Conservation (phyloP, 2,113 vertebrate genomes). For the Conger conger region DNA sequence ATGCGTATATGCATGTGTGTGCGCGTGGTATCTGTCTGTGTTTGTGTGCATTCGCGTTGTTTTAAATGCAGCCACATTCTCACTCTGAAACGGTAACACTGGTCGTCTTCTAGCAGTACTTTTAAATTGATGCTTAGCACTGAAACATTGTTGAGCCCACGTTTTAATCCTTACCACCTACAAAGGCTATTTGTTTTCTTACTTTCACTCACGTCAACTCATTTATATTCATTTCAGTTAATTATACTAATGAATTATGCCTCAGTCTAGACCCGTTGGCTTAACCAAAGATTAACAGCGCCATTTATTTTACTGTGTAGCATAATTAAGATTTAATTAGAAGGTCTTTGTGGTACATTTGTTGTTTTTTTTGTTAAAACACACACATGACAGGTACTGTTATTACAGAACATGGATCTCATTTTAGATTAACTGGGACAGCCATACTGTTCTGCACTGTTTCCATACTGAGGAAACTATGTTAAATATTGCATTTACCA, state of each 20-base stretch:
- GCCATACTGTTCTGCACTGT: slow-evolving; percentile 16
- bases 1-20: too few relatives aligned
- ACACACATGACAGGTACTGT: slow-evolving; percentile 12
- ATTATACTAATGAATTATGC: too few relatives aligned
- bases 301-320: slow-evolving; percentile 61
- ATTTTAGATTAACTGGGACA: slow-evolving; percentile 32
- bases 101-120: too few relatives aligned
- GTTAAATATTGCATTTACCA: neutral
- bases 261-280: slow-evolving; percentile 28
- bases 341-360: slow-evolving; percentile 47
- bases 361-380: slow-evolving; percentile 23
- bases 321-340: slow-evolving; percentile 61
- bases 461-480: neutral
- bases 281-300: slow-evolving; percentile 61
- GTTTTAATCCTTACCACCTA: too few relatives aligned
- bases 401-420: slow-evolving; percentile 14
- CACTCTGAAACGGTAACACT: neutral
- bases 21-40: too few relatives aligned
- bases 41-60: too few relatives aligned
- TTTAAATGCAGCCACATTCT: neutral
- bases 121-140: neutral
- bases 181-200: too few relatives aligned
- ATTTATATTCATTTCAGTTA: too few relatives aligned
- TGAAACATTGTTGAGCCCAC: neutral
- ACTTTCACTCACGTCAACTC: too few relatives aligned